Evolutionary conservation across 2,888 invertebrate species (phyloP).

Genomic region (Masnerella sp.): DNA sequence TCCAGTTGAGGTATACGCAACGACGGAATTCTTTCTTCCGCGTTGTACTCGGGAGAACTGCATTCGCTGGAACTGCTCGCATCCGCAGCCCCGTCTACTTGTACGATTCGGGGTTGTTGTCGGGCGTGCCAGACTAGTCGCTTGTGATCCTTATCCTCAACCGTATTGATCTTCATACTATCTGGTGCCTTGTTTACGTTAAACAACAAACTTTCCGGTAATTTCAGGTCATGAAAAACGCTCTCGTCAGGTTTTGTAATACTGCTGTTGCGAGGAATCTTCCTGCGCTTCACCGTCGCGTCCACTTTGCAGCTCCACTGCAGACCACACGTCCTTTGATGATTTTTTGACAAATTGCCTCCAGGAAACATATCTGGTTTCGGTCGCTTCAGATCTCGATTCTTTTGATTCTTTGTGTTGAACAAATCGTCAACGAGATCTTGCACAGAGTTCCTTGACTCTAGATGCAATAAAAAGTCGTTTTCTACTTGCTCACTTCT

Average conservation of each 20-base stretch:
- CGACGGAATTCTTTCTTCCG: conserved; percentile 42
- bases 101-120: conserved; percentile 79
- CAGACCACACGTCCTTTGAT: conserved; percentile 84
- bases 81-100: conserved; percentile 81
- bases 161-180: conserved; percentile 60
- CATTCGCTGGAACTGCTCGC: conserved; percentile 78
- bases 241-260: conserved; percentile 69
- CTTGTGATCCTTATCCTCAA: conserved; percentile 77
- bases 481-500: conserved; percentile 72
- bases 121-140: conserved; percentile 75
- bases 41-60: conserved; percentile 69
- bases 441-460: conserved; percentile 78
- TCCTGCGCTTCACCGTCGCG: conserved; percentile 84
- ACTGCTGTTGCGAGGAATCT: conserved; percentile 78
- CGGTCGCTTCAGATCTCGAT: conserved; percentile 82
- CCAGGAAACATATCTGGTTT: conserved; percentile 82
- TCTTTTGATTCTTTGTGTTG: conserved; percentile 77
- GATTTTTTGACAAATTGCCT: conserved; percentile 76
- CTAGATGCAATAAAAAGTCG: conserved; percentile 76
- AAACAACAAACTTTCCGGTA: conserved; percentile 77
- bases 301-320: conserved; percentile 86
- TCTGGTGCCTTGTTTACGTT: conserved; percentile 70
- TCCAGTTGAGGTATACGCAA: conserved; percentile 82
- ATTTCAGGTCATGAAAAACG: conserved; percentile 74
- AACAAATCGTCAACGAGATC: conserved; percentile 81